Percentiles rank a stretch among this genome's conserved stretches.
Evolutionary conservation across 2,797 vertebrate genomes (phyloP).

Genomic region (Pipistrellus pygmaeus): DNA sequence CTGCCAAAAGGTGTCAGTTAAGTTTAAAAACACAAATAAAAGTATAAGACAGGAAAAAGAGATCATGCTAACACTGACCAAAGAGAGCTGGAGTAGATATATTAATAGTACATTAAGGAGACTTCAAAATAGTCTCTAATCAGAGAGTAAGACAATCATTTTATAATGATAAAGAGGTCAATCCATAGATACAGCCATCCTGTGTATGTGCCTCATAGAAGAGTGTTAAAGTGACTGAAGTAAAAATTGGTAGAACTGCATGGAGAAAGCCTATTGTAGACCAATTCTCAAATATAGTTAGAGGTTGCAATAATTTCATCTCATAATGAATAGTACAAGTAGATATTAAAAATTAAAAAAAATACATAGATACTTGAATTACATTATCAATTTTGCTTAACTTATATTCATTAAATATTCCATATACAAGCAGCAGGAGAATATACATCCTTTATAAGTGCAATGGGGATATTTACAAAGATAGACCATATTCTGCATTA

Average conservation of each 20-base stretch:
- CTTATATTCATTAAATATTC: neutral
- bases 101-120: neutral
- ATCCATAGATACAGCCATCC: neutral
- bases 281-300: neutral
- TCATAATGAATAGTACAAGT: neutral
- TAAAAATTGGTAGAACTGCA: neutral
- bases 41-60: neutral
- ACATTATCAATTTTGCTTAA: neutral
- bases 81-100: neutral
- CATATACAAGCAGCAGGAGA: neutral
- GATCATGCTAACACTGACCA: neutral
- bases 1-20: neutral
- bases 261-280: neutral
- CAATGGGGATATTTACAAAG: neutral
- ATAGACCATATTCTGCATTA: neutral
- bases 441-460: neutral
- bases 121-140: neutral
- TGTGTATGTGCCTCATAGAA: neutral
- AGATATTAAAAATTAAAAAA: constrained; percentile 21
- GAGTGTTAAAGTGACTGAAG: constrained; percentile 9
- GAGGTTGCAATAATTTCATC: neutral
- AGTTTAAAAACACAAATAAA: neutral
- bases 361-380: neutral
- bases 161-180: neutral
- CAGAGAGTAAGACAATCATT: neutral